A percentile compares a stretch with the other conserved stretches of the same genome.
phyloP scores from a whole-genome alignment of 2,113 vertebrate genomes.

The Neogobius melanostomus region DNA sequence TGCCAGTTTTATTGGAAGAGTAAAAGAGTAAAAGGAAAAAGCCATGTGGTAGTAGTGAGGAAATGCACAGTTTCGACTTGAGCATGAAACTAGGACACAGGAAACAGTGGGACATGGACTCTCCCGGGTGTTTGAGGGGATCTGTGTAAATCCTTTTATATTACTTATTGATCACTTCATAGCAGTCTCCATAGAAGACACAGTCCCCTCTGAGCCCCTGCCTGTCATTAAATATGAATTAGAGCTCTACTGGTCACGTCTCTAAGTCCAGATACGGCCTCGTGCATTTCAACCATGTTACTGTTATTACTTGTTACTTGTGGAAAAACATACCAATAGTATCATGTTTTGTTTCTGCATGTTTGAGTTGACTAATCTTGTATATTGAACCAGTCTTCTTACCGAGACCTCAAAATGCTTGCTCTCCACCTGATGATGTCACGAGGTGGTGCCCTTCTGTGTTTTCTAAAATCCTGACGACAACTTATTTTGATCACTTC shows the following conservation, averaged over 20 bases:
- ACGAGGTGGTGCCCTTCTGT: no score
- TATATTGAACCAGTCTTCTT: no score
- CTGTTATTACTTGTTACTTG: no score
- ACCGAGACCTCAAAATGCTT: no score
- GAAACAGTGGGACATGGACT: constrained; percentile 16
- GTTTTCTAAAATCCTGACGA: no score
- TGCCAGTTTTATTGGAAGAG: constrained; percentile 5
- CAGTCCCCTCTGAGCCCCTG: constrained; percentile 32
- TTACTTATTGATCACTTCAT: constrained; percentile 69
- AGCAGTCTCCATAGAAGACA: constrained; percentile 47
- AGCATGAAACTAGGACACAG: constrained; percentile 13
- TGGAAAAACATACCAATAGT: no score
- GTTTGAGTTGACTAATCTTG: no score
- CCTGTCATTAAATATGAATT: constrained; percentile 63
- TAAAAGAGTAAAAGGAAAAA: background rate
- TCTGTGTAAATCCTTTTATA: constrained; percentile 61
- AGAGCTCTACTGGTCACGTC: constrained; percentile 45
- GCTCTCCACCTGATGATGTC: no score
- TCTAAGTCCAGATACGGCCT: constrained; percentile 41
- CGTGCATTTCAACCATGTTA: constrained; percentile 12
- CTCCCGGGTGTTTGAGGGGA: constrained; percentile 23
- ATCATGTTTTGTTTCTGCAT: no score
- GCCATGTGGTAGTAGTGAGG: background rate
- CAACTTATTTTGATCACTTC: no score
- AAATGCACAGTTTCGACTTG: background rate